Conservation (phyloP, 1,140 invertebrate genomes). For the Listronotus oregonensis region DNA sequence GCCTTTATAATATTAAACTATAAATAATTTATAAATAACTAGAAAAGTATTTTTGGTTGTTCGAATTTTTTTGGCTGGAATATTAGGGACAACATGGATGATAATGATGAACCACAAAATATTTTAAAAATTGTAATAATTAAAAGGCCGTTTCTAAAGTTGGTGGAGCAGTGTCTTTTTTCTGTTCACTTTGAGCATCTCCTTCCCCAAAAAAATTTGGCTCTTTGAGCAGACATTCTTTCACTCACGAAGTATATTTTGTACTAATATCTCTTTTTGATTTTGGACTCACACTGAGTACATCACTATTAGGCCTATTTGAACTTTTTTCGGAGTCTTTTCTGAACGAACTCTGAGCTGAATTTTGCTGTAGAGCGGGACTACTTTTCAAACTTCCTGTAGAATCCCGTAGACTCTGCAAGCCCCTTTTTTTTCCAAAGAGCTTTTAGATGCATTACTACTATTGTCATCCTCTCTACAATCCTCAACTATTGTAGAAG, state of each 20-base stretch:
- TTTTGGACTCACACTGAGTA: conserved; percentile 18
- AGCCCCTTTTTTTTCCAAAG: conserved; percentile 30
- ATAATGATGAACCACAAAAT: too few relatives aligned
- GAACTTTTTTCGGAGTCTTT: conserved; percentile 25
- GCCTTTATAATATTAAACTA: too few relatives aligned
- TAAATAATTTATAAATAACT: too few relatives aligned
- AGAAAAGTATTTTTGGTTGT: too few relatives aligned
- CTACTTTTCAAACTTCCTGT: background rate
- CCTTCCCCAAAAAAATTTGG: conserved; percentile 58
- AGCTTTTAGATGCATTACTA: conserved; percentile 45
- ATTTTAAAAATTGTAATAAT: conserved; percentile 25
- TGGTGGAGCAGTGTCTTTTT: conserved; percentile 53
- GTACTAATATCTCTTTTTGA: conserved; percentile 30
- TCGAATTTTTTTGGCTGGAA: too few relatives aligned
- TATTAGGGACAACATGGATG: too few relatives aligned
- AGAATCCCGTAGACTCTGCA: background rate
- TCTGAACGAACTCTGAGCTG: conserved; percentile 5
- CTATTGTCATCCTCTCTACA: conserved; percentile 72
- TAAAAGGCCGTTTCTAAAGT: conserved; percentile 67
- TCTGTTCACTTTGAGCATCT: conserved; percentile 36
- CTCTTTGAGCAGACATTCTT: conserved; percentile 62
- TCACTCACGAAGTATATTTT: conserved; percentile 57
- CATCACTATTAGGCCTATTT: conserved; percentile 18
- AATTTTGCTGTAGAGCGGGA: conserved; percentile 56
- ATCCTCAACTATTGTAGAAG: conserved; percentile 83